Evolutionary conservation across 64 coral and sea anemone genomes (phyloP).

Genomic region (Anthopleura sola): DNA sequence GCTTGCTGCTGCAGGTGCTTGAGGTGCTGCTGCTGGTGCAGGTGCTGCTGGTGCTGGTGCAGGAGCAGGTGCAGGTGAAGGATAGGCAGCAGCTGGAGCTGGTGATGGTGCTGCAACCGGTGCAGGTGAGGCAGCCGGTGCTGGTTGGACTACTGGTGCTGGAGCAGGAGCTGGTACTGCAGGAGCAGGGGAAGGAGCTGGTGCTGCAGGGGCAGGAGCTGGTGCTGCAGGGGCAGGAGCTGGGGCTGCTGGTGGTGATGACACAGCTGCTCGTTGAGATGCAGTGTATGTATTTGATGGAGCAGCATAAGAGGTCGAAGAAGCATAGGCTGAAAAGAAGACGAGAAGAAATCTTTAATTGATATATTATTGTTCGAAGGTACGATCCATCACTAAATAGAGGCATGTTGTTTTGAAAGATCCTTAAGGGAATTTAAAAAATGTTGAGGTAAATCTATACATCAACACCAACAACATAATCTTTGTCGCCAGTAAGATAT

Average conservation of each 20-base stretch:
- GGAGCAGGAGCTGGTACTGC: constrained; percentile 24
- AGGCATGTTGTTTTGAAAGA: too few relatives aligned
- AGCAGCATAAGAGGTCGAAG: constrained; percentile 26
- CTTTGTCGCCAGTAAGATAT: too few relatives aligned
- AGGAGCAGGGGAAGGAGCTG: constrained; percentile 27
- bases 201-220: constrained; percentile 25
- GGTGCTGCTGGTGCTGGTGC: constrained; percentile 37
- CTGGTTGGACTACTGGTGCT: background rate
- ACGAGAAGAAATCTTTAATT: background rate
- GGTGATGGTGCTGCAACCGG: constrained; percentile 18
- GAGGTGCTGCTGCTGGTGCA: constrained; percentile 22
- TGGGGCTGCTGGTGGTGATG: constrained; percentile 24
- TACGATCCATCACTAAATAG: too few relatives aligned
- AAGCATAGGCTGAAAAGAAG: constrained; percentile 20
- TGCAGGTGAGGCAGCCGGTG: constrained; percentile 21
- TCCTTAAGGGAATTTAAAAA: too few relatives aligned
- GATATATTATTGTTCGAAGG: background rate
- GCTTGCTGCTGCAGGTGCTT: constrained; percentile 4
- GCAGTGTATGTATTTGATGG: constrained; percentile 9
- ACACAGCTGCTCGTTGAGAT: constrained; percentile 8
- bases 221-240: constrained; percentile 18
- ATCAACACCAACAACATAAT: too few relatives aligned
- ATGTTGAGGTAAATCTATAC: too few relatives aligned
- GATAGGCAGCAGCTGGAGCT: constrained; percentile 14
- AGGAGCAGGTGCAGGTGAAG: constrained; percentile 6